phyloP scores from a whole-genome alignment of 2,888 invertebrate genomes.

The Geotrupes spiniger region DNA sequence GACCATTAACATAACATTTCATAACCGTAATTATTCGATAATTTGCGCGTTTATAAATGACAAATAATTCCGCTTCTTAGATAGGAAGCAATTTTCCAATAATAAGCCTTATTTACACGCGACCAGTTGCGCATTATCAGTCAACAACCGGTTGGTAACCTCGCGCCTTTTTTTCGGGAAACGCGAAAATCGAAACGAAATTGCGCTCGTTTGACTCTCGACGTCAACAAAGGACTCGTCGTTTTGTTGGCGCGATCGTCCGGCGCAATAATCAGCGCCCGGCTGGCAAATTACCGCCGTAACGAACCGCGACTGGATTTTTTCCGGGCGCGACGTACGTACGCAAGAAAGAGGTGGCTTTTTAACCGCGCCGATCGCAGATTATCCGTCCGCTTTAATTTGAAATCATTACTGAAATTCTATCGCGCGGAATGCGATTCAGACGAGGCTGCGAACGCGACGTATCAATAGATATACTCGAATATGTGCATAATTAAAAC shows the following conservation, averaged over 20 bases:
- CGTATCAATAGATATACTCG: slow-evolving; percentile 20
- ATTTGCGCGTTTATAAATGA: too few relatives aligned
- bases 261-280: not conserved
- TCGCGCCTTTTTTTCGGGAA: too few relatives aligned
- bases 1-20: too few relatives aligned
- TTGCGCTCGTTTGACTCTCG: too few relatives aligned
- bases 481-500: slow-evolving; percentile 20
- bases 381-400: not conserved
- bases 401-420: slow-evolving; percentile 1
- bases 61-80: too few relatives aligned
- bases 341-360: not conserved
- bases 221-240: too few relatives aligned
- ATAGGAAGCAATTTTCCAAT: too few relatives aligned
- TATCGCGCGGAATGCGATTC: not conserved
- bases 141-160: too few relatives aligned
- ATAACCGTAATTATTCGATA: too few relatives aligned
- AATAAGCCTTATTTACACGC: too few relatives aligned
- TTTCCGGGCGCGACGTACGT: slow-evolving; percentile 9
- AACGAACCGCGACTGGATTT: slow-evolving; percentile 22
- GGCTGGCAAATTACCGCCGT: slow-evolving; percentile 21
- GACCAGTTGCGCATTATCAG: too few relatives aligned
- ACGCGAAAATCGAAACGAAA: too few relatives aligned
- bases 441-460: slow-evolving; percentile 16
- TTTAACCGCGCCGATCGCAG: not conserved
- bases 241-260: not conserved